Evolutionary conservation across 2,113 vertebrate species (phyloP), one percentile per base, ranked within the genome.

Genomic region (Sinocyclocheilus rhinocerous): DNA sequence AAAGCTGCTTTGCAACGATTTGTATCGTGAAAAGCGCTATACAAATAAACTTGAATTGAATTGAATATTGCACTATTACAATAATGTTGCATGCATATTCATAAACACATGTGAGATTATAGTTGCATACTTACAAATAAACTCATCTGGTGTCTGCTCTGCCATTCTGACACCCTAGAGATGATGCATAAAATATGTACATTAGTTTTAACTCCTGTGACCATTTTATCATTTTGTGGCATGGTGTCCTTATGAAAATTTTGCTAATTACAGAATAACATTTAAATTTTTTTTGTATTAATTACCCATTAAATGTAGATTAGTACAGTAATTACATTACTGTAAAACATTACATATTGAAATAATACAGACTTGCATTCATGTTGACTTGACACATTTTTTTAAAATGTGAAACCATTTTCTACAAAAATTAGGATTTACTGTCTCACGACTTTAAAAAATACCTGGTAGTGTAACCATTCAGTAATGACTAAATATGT

Each of bases 71-170:
- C 9, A 61, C 8, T 11, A 4, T 61, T 75, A 15, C 5, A 24
- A 75, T 24, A n/a, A 4, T 75, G 72, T 8, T 55, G 3, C 48
- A 77, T 55, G 76, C 24, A 83, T 48, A 84, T 26, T 61, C 16
- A 39, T 50, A 85, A 48, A 48, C 36, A 57, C 9, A 10, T 4
- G 24, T 4, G 16, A 78, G 24, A 69, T 13, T 48, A 15, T 52
- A 69, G 65, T 1, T 20, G 87, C 86, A 90, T 93, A 97, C 97
- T 97, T 92, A 98, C 97, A 98, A 93, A 98, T 94, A 91, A 96
- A 96, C 92, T 97, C 97, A 79, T 97, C 96, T 88, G 87, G 95
- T 36, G 93, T 92, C 90, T 95, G 94, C 89, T 95, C 96, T 83
- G 96, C 94, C 97, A 98, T 98, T 91, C 89, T 91, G 73, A 84